Base-by-base conservation (phyloP, 2,113 vertebrate genomes). In the Toxotes chatareus region DNA sequence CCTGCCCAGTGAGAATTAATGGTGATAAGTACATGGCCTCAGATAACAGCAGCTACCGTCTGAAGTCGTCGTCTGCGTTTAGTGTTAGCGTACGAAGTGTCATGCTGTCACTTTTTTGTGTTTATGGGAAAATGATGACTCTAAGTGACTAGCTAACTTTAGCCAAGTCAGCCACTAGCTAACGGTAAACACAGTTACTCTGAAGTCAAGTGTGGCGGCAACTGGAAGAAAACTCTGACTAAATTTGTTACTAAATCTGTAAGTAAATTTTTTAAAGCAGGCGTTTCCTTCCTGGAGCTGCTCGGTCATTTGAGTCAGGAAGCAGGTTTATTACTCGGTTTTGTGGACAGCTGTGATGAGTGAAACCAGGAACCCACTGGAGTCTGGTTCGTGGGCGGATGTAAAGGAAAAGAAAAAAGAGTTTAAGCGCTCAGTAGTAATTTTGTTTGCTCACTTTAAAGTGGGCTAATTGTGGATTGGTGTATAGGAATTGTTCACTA, bases 111-210 rank as follows among this genome's bases (percentile, higher is more conserved):
- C 14, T 66, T 64, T 3, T 0, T 14, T 21, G 19, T 44, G 3
- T 42, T 49, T 51, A 32, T 32, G 19, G 23, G 7, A 56, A 79
- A 73, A 74, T 2, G 19, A 42, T 32, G 32, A 77, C 57, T 66
- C 31, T 3, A 80, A 62, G 62, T 77, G 38, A 73, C 84, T 61
- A 72, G 84, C 88, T 88, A 88, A 88, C 80, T 82, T 83, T 82
- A 88, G 85, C 92, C 49, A 86, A 80, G 76, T 76, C 71, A 83
- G 67, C 73, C 46, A 56, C 47, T 46, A 76, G 81, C 86, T 86
- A 76, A 82, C 89, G 85, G 79, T 76, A 76, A 84, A 84, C 9
- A 68, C 9, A 68, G 76, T 80, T 51, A 17, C 38, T 76, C 17
- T 56, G 56, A 46, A 78, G 64, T 49, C 53, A 47, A 57, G 73